Evolutionary conservation across 2,888 invertebrate genomes (phyloP).

Genomic region (Oscheius myriophilus): DNA sequence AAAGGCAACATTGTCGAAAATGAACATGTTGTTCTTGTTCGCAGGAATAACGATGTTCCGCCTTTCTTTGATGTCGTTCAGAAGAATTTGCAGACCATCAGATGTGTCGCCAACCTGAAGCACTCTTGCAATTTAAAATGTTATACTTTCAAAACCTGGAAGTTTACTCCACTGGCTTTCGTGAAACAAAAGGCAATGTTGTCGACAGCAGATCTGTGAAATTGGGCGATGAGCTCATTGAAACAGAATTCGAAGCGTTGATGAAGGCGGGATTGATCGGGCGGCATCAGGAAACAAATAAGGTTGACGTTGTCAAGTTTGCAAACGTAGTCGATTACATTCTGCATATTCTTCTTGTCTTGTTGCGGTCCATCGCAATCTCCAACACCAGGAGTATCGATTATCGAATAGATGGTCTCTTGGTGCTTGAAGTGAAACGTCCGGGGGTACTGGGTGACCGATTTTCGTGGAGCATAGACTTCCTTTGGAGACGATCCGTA

Average conservation of each 20-base stretch:
- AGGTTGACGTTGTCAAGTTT: constrained; percentile 29
- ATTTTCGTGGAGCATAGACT: neutral
- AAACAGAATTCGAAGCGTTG: constrained; percentile 52
- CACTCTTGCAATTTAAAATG: too few species aligned
- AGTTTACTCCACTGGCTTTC: constrained; percentile 31
- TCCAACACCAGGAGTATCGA: constrained; percentile 15
- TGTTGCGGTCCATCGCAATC: neutral
- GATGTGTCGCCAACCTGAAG: neutral
- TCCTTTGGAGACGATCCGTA: neutral
- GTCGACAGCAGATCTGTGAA: constrained; percentile 47
- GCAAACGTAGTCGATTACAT: constrained; percentile 3
- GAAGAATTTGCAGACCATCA: neutral
- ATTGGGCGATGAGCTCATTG: constrained; percentile 48
- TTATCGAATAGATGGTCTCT: neutral
- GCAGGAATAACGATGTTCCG: neutral
- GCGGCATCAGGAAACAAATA: constrained; percentile 45
- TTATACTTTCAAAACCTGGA: neutral
- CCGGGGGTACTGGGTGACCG: neutral
- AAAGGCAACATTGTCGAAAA: too few species aligned
- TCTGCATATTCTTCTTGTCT: constrained; percentile 19
- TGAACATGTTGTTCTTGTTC: too few species aligned
- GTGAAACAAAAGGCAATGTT: constrained; percentile 61
- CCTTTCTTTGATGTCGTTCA: neutral
- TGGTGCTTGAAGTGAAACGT: neutral
- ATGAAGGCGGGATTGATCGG: constrained; percentile 40